These are phyloP conservation scores for Sylvia atricapilla DNA, from an alignment of 2,113 vertebrate genomes.

Conservation along the genomic window DNA sequence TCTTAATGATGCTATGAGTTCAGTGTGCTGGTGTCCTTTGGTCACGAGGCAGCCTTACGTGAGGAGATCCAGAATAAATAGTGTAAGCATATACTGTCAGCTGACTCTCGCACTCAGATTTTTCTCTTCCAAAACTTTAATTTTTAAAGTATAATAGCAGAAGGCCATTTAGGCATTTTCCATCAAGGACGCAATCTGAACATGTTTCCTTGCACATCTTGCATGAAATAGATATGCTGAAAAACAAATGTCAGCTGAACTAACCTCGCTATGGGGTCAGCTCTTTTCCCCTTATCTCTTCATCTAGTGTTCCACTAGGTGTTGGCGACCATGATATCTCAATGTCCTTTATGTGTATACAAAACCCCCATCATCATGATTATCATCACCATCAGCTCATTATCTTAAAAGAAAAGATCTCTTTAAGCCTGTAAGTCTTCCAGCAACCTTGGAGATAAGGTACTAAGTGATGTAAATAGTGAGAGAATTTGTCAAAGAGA, in stretches of 20 bases:
- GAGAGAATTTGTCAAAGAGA: background rate
- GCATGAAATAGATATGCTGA: background rate
- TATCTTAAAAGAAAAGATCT: slow-evolving; percentile 32
- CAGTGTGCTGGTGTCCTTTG: background rate
- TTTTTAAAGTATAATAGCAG: background rate
- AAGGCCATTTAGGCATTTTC: background rate
- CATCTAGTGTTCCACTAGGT: background rate
- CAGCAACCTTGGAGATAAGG: background rate
- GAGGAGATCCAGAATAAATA: background rate
- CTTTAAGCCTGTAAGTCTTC: background rate
- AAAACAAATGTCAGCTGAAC: background rate
- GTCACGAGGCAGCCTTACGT: background rate
- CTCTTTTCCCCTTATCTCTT: background rate
- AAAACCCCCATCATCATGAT: background rate
- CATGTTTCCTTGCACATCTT: background rate
- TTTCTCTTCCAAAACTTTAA: background rate
- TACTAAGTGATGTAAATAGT: background rate
- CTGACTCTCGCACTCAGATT: background rate
- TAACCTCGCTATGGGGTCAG: background rate
- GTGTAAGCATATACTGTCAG: background rate
- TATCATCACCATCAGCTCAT: background rate
- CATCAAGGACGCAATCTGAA: background rate
- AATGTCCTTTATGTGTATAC: background rate
- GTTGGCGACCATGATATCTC: background rate
- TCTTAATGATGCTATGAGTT: background rate